Conservation (phyloP, 2,797 vertebrate species). For the Lacerta viridis region DNA sequence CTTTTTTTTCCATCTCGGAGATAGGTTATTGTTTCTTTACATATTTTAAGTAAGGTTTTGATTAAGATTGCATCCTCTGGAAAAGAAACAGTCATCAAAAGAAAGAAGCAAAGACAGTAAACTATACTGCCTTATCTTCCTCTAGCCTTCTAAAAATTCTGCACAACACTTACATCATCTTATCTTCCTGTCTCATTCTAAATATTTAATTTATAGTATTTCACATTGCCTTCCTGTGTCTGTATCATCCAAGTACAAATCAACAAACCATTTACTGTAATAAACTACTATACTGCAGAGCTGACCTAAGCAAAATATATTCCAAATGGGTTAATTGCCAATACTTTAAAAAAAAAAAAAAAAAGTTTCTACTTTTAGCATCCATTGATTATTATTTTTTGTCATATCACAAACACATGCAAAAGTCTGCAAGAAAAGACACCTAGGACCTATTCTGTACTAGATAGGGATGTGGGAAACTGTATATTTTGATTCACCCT, state of each 20-base stretch:
- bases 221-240: not conserved
- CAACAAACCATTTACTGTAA: constrained; percentile 11
- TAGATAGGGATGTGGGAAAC: not conserved
- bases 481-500: constrained; percentile 31
- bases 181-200: constrained; percentile 20
- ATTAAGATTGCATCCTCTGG: constrained; percentile 16
- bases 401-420: constrained; percentile 7
- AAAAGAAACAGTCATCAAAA: constrained; percentile 23
- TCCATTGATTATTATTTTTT: constrained; percentile 6
- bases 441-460: constrained; percentile 3
- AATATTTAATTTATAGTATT: constrained; percentile 18
- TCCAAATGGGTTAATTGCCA: constrained; percentile 48
- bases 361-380: constrained; percentile 51
- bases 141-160: constrained; percentile 23
- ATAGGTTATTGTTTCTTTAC: constrained; percentile 10
- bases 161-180: constrained; percentile 24
- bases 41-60: constrained; percentile 35
- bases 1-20: constrained; percentile 12
- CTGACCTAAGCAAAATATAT: constrained; percentile 22
- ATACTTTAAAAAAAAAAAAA: constrained; percentile 11
- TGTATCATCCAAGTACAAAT: constrained; percentile 29
- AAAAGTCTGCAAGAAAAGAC: constrained; percentile 38
- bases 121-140: constrained; percentile 13
- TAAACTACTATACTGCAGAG: not conserved
- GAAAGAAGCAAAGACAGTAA: not conserved